phyloP scores from a whole-genome alignment of 1,140 invertebrate species.

The Drosophila burlai region DNA sequence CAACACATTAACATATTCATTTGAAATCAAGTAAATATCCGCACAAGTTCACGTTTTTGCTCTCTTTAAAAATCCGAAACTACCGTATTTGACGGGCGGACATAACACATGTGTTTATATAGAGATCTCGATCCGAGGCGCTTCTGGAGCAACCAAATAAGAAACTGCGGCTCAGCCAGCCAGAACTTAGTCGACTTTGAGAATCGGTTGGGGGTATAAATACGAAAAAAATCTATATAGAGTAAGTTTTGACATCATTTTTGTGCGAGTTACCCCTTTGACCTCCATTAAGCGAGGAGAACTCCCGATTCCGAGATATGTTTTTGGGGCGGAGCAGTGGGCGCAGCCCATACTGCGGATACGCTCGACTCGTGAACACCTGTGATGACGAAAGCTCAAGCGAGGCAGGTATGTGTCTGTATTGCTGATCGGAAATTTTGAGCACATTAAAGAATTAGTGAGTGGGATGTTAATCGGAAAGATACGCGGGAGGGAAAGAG shows the following conservation, averaged over 20 bases:
- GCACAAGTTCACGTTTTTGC: conserved; percentile 1
- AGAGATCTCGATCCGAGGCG: conserved; percentile 12
- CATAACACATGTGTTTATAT: conserved; percentile 51
- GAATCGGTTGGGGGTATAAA: conserved; percentile 22
- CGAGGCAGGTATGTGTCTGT: conserved; percentile 59
- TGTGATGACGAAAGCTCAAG: conserved; percentile 34
- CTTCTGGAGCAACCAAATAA: conserved; percentile 27
- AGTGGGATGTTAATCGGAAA: not conserved
- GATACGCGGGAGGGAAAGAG: not conserved
- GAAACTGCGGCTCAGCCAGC: conserved; percentile 19
- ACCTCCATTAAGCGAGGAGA: not conserved
- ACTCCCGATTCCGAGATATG: conserved; percentile 23
- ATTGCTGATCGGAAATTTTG: not conserved
- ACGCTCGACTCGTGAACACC: conserved; percentile 50
- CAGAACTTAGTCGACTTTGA: conserved; percentile 46
- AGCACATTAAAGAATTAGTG: not conserved
- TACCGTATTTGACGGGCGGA: not conserved
- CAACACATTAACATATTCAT: not conserved
- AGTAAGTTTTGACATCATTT: not conserved
- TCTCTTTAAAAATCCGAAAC: conserved; percentile 15
- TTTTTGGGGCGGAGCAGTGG: conserved; percentile 26
- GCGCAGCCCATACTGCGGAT: conserved; percentile 33
- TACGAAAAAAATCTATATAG: conserved; percentile 2
- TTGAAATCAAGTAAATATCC: not conserved
- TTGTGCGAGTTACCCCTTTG: not conserved